Percentiles rank a stretch among this genome's conserved stretches.
These are phyloP conservation scores for Rousettus leschenaultii DNA, from an alignment of 2,113 vertebrate species.

Conservation along the genomic window DNA sequence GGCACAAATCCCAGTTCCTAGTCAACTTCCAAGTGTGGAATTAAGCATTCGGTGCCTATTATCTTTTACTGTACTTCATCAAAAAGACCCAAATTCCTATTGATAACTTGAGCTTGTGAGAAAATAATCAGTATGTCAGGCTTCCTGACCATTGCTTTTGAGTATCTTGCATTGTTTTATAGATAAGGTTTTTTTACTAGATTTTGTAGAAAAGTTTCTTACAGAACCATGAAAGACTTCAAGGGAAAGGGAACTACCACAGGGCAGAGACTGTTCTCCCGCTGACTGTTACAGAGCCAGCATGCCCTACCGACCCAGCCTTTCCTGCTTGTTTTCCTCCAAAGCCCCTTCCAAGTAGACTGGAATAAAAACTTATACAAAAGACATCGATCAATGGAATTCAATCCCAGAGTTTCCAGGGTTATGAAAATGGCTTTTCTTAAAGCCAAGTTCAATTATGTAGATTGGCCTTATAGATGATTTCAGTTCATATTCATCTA, in stretches of 20 bases:
- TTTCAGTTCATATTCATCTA: not conserved
- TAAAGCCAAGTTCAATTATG: not conserved
- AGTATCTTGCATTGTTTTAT: not conserved
- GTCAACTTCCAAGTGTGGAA: not conserved
- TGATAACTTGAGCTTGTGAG: not conserved
- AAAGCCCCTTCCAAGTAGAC: not conserved
- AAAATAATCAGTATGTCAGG: not conserved
- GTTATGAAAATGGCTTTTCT: not conserved
- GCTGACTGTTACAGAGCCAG: not conserved
- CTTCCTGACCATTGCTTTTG: not conserved
- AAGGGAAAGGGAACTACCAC: not conserved
- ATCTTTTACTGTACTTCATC: not conserved
- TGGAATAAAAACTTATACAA: not conserved
- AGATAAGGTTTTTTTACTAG: not conserved
- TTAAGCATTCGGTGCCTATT: not conserved
- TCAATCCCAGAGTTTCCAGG: not conserved
- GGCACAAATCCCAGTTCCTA: not conserved
- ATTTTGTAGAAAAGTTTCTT: not conserved
- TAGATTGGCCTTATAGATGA: not conserved
- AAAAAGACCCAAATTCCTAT: not conserved
- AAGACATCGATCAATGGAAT: not conserved
- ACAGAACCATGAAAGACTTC: not conserved
- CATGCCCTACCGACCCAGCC: not conserved
- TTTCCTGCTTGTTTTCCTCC: not conserved
- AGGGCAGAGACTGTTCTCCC: not conserved